Evolutionary conservation across 2,113 vertebrate species (phyloP).

Genomic region (Laticauda laticaudata): DNA sequence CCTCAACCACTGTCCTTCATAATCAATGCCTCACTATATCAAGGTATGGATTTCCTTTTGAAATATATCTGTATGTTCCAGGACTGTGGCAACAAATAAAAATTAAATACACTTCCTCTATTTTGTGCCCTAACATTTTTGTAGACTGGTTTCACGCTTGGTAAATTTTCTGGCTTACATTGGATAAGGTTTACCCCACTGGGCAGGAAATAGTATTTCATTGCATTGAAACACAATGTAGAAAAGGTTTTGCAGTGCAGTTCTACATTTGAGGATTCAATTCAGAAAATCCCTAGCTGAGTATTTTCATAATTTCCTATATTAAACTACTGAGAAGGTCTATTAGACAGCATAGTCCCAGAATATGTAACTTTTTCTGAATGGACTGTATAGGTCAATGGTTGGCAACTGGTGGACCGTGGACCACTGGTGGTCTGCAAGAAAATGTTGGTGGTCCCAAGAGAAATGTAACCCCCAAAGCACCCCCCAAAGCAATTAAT

Average conservation of each 20-base stretch:
- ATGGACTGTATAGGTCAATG: background rate
- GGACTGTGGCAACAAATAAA: background rate
- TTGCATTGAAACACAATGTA: background rate
- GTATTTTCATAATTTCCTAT: background rate
- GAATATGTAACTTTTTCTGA: background rate
- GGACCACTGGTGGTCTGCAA: too few relatives aligned
- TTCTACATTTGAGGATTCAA: background rate
- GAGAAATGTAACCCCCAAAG: too few relatives aligned
- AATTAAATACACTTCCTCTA: background rate
- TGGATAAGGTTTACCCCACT: background rate
- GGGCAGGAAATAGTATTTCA: background rate
- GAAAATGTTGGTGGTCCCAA: too few relatives aligned
- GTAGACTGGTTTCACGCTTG: background rate
- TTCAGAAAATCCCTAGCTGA: background rate
- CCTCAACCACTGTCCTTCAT: background rate
- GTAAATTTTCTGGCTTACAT: background rate
- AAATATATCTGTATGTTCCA: background rate
- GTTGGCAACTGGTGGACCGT: too few relatives aligned
- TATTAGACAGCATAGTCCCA: background rate
- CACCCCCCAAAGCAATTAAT: too few relatives aligned
- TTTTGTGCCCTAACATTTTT: background rate
- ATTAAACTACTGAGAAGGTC: background rate
- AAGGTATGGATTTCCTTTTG: background rate
- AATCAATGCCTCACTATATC: background rate
- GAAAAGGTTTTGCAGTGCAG: background rate